Conservation (phyloP, 2,888 invertebrate genomes). For the Pardosa pseudoannulata region DNA sequence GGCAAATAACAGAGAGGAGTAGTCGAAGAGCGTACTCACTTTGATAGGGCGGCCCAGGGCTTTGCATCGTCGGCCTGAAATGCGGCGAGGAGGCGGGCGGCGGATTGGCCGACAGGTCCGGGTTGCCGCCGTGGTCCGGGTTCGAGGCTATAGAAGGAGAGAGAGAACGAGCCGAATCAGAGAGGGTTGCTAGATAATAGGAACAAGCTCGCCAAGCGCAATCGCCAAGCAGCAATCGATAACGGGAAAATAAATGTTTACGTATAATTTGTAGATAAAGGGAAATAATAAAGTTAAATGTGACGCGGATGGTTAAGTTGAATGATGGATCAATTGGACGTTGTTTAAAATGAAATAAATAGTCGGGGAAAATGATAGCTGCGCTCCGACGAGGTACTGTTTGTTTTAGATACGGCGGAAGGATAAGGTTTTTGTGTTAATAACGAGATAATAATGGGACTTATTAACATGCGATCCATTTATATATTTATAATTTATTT, state of each 20-base stretch:
- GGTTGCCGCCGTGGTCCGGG: constrained; percentile 72
- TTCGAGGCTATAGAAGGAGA: constrained; percentile 60
- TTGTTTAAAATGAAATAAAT: constrained; percentile 20
- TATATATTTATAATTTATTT: too few relatives aligned
- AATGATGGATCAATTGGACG: constrained; percentile 30
- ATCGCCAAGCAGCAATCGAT: constrained; percentile 31
- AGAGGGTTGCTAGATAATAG: constrained; percentile 36
- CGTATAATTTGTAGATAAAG: constrained; percentile 54
- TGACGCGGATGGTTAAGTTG: constrained; percentile 65
- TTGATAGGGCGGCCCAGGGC: constrained; percentile 72
- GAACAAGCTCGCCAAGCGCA: constrained; percentile 51
- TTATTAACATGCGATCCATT: too few relatives aligned
- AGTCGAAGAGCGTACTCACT: constrained; percentile 57
- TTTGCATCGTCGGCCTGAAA: constrained; percentile 72
- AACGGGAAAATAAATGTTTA: constrained; percentile 62
- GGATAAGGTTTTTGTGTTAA: not conserved
- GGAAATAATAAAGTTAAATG: constrained; percentile 63
- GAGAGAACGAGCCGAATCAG: constrained; percentile 56
- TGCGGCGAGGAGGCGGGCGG: constrained; percentile 69
- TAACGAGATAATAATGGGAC: not conserved
- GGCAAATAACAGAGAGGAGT: not conserved
- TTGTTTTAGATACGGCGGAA: not conserved
- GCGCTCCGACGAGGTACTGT: not conserved
- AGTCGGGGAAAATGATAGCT: constrained; percentile 8
- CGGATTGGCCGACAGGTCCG: constrained; percentile 70